Base-by-base conservation (phyloP, 2,888 invertebrate species). In the Drosophila anomelani region DNA sequence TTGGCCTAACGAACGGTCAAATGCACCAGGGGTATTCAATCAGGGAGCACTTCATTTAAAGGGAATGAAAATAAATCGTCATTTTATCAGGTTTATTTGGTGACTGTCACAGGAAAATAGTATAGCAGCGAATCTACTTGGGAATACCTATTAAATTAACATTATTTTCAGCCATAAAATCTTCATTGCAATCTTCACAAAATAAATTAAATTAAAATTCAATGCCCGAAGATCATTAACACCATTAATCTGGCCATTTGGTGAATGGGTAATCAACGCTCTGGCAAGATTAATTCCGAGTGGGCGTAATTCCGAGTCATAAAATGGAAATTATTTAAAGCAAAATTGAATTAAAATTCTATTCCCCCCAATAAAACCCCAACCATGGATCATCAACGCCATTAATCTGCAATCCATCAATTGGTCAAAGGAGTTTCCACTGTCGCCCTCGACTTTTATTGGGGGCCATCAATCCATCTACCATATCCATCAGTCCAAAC, bases 381-480 rank as follows among this genome's bases (percentile, higher is more conserved):
- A 26, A 20, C 41, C 43, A 36, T 15, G 63, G 63, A 67, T 66
- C 41, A 29, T 67, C 67, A 55, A 66, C 47, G 51, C 66, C 67
- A 66, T 66, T 49, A 41, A 66, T 36, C 39, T 29, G 57, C 68
- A 67, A 68, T 68, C 68, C 68, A 68, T 68, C 68, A 68, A 57
- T 57, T 49, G 36, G 68, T 36, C 67, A 67, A 57, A 43, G 47
- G 49, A 67, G 39, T 49, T 32, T 56, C 36, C 47, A 55, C 15
- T 66, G 67, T 68, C 67, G 43, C 51, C 20, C 29, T 13, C 36
- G 73, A 57, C 57, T 38, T 54, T 72, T 72, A 63, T 72, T 54
- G 53, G 46, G 9, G 36, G 13, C 34, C 73, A 73, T 73, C 68
- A 68, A 73, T 58, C 66, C 54, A 72, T 63, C 54, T 20, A 59